phyloP scores from a whole-genome alignment of 2,797 vertebrate species.

The Rhincodon typus region DNA sequence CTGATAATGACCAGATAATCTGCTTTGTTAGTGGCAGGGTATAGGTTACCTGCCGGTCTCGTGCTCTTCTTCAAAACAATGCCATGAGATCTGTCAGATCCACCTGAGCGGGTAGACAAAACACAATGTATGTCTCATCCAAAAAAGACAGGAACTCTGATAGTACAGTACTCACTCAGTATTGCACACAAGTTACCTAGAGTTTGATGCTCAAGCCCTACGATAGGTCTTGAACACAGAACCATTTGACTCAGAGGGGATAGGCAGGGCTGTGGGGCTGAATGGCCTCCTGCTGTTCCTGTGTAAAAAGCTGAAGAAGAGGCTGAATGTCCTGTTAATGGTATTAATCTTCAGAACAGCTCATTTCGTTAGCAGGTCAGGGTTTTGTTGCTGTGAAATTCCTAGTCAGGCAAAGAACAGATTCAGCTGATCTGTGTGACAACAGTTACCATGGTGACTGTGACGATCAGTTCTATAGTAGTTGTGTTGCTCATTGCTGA shows the following conservation, averaged over 20 bases:
- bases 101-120: not conserved
- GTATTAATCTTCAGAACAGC: not conserved
- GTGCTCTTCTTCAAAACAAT: not conserved
- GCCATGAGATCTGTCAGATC: not conserved
- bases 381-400: not conserved
- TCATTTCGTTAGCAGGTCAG: not conserved
- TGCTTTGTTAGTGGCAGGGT: no score
- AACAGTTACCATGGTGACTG: not conserved
- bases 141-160: no score
- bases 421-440: not conserved
- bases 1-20: not conserved
- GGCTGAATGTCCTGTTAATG: not conserved
- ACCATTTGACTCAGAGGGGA: not conserved
- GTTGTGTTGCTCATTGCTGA: not conserved
- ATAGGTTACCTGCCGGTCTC: not conserved
- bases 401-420: not conserved
- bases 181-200: not conserved
- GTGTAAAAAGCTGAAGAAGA: no score
- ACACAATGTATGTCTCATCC: not conserved
- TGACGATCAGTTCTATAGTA: no score
- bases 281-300: no score
- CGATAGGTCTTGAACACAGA: not conserved
- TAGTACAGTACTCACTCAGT: not conserved
- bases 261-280: not conserved
- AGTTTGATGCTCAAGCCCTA: not conserved